phyloP scores from a whole-genome alignment of 1,140 invertebrate species.

The Drosophila pseudoananassae region DNA sequence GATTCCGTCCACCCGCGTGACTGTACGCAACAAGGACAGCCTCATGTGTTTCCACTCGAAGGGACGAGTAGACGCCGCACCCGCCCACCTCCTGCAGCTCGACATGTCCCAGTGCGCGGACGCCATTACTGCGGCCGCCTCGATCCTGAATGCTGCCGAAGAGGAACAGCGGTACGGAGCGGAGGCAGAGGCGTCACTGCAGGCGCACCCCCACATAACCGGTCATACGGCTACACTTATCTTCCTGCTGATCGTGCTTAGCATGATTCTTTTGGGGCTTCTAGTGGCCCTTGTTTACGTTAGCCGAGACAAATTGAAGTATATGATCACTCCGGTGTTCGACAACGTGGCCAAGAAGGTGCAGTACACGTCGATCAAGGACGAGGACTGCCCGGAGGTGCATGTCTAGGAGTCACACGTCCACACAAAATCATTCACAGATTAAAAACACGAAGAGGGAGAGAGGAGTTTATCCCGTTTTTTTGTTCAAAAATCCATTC shows the following conservation, averaged over 20 bases:
- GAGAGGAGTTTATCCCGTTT: slow-evolving; percentile 16
- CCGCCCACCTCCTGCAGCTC: slow-evolving; percentile 81
- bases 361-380: slow-evolving; percentile 89
- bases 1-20: slow-evolving; percentile 87
- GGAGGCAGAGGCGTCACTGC: slow-evolving; percentile 26
- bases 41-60: slow-evolving; percentile 85
- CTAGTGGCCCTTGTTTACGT: slow-evolving; percentile 87
- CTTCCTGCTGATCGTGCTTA: slow-evolving; percentile 86
- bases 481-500: not conserved
- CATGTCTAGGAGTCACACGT: slow-evolving; percentile 66
- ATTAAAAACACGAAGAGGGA: slow-evolving; percentile 26
- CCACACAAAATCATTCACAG: slow-evolving; percentile 16
- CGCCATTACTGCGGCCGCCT: slow-evolving; percentile 69
- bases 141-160: slow-evolving; percentile 64
- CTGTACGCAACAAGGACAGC: slow-evolving; percentile 86
- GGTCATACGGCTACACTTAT: slow-evolving; percentile 85
- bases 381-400: slow-evolving; percentile 84
- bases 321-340: slow-evolving; percentile 87
- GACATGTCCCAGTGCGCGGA: slow-evolving; percentile 81
- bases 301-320: slow-evolving; percentile 86
- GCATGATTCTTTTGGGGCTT: slow-evolving; percentile 85
- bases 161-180: slow-evolving; percentile 47
- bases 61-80: slow-evolving; percentile 56
- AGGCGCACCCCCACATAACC: slow-evolving; percentile 66
- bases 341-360: slow-evolving; percentile 89